Evolutionary conservation across 2,888 invertebrate species (phyloP).

Genomic region (Phrixothrix hirtus): DNA sequence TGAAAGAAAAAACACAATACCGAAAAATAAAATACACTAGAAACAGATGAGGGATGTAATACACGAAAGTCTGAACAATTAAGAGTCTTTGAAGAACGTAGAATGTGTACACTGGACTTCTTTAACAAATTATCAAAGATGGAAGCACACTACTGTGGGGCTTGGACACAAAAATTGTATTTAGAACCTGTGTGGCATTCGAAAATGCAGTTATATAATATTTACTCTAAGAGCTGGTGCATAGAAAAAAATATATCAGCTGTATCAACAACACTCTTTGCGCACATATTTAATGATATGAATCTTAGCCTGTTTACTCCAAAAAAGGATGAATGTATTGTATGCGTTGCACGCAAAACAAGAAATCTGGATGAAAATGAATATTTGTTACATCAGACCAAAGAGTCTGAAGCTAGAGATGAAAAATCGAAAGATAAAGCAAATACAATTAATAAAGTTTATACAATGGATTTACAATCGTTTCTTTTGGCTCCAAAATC

Average conservation of each 20-base stretch:
- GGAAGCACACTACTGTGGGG: not conserved
- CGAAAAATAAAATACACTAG: not conserved
- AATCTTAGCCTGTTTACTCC: not conserved
- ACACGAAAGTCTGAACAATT: too few relatives aligned
- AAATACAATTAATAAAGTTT: not conserved
- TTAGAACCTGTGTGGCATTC: not conserved
- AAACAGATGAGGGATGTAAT: too few relatives aligned
- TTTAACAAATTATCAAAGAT: not conserved
- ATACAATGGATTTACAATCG: too few relatives aligned
- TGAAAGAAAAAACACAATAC: not conserved
- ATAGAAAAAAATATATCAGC: not conserved
- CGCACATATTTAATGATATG: not conserved
- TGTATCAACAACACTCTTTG: not conserved
- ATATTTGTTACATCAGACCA: not conserved
- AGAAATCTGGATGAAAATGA: constrained; percentile 3
- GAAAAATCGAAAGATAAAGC: not conserved
- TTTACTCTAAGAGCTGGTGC: not conserved
- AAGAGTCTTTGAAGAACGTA: too few relatives aligned
- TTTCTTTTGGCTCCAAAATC: too few relatives aligned
- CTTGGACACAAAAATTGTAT: not conserved
- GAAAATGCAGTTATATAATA: not conserved
- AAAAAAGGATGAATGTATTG: not conserved
- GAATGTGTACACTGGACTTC: too few relatives aligned
- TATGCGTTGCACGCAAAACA: not conserved
- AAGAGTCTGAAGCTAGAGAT: not conserved